phyloP scores from a whole-genome alignment of 2,888 invertebrate species.

The Sturmia bella region DNA sequence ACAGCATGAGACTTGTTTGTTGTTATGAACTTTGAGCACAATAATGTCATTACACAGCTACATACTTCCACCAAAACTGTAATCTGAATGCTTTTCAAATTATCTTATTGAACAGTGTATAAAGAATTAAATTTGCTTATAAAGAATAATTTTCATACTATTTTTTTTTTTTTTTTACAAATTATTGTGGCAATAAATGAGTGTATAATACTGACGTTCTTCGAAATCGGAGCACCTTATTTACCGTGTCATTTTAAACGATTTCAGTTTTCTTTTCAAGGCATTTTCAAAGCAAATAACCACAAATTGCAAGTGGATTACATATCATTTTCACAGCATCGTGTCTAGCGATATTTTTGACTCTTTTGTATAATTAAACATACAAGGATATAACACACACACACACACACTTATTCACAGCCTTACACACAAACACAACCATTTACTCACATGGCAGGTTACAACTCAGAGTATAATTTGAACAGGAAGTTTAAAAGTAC shows the following conservation, averaged over 20 bases:
- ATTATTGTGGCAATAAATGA: not conserved
- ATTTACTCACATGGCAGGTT: constrained; percentile 20
- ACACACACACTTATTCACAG: not conserved
- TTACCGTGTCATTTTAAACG: constrained; percentile 25
- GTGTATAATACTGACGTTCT: not conserved
- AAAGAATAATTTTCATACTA: too few relatives aligned
- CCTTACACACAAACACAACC: not conserved
- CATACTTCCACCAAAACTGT: too few relatives aligned
- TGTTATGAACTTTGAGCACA: too few relatives aligned
- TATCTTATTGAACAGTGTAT: too few relatives aligned
- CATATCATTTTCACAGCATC: constrained; percentile 73
- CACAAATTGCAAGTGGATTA: constrained; percentile 78
- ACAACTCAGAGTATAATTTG: constrained; percentile 44
- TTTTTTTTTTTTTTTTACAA: too few relatives aligned
- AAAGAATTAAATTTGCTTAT: too few relatives aligned
- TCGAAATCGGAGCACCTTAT: constrained; percentile 25
- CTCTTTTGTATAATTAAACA: constrained; percentile 40
- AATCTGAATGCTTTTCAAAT: too few relatives aligned
- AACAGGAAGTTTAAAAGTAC: constrained; percentile 38
- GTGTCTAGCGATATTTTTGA: constrained; percentile 59
- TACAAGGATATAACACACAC: constrained; percentile 13
- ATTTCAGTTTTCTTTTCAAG: constrained; percentile 18
- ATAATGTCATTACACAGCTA: too few relatives aligned
- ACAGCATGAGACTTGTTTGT: too few relatives aligned
- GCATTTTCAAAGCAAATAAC: constrained; percentile 74